Conservation (phyloP, 2,888 invertebrate genomes). For the Druceiella hillmani region DNA sequence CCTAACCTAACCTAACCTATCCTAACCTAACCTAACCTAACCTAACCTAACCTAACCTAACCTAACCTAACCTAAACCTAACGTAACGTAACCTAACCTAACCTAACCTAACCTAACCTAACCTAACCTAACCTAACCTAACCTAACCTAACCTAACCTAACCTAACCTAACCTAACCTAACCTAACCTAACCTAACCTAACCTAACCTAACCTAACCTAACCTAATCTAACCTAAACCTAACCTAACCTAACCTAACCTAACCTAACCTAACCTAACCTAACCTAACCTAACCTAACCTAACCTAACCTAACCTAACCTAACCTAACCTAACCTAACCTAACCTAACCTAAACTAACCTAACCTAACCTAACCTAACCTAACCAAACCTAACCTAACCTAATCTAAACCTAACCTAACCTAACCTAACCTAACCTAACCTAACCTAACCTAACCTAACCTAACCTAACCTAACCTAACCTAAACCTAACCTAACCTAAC, state of each 20-base stretch:
- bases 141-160: constrained; percentile 8
- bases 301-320: constrained; percentile 7
- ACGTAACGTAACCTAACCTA: constrained; percentile 7
- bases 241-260: constrained; percentile 8
- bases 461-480: no score
- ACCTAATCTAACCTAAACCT: no score
- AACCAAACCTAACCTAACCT: constrained; percentile 6
- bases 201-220: constrained; percentile 8
- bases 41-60: constrained; percentile 10
- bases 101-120: constrained; percentile 8
- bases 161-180: constrained; percentile 8
- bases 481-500: no score
- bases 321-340: constrained; percentile 8
- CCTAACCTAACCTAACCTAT: constrained; percentile 7
- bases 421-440: constrained; percentile 8
- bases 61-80: constrained; percentile 8
- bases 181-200: constrained; percentile 8
- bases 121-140: constrained; percentile 8
- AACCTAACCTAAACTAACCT: constrained; percentile 7
- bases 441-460: no score
- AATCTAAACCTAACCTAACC: constrained; percentile 8
- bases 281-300: constrained; percentile 7
- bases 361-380: constrained; percentile 8
- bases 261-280: constrained; percentile 7
- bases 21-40: constrained; percentile 8